Percentiles rank a stretch among this genome's conserved stretches.
Conservation (phyloP, 2,888 invertebrate species). For the Congeria kusceri region DNA sequence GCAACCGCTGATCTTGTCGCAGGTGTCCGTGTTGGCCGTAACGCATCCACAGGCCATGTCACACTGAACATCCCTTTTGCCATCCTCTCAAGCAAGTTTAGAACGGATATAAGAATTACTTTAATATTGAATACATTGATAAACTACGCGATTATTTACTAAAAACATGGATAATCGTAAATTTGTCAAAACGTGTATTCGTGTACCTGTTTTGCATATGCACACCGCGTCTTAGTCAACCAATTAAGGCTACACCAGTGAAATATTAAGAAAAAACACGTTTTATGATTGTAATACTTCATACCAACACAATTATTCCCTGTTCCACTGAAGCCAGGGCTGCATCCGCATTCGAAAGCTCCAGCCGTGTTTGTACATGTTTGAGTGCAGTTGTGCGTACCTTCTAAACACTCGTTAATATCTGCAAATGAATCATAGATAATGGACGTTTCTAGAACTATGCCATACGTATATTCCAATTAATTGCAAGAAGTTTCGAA, state of each 20-base stretch:
- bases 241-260: too few relatives aligned
- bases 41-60: constrained; percentile 55
- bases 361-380: constrained; percentile 34
- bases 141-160: too few relatives aligned
- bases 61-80: constrained; percentile 52
- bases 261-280: too few relatives aligned
- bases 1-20: constrained; percentile 52
- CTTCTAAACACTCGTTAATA: constrained; percentile 26
- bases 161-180: too few relatives aligned
- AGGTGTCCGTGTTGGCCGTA: constrained; percentile 28
- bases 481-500: too few relatives aligned
- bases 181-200: too few relatives aligned
- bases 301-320: constrained; percentile 57
- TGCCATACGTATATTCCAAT: too few relatives aligned
- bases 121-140: too few relatives aligned
- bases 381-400: neutral
- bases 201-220: too few relatives aligned
- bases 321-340: constrained; percentile 38
- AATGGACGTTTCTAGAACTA: too few relatives aligned
- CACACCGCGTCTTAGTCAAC: too few relatives aligned
- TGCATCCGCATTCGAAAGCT: constrained; percentile 21
- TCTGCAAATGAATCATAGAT: neutral
- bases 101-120: too few relatives aligned
- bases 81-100: constrained; percentile 48
- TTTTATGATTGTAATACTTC: constrained; percentile 12